phyloP scores from a whole-genome alignment of 2,888 invertebrate species.

The Synergus laeviventris region DNA sequence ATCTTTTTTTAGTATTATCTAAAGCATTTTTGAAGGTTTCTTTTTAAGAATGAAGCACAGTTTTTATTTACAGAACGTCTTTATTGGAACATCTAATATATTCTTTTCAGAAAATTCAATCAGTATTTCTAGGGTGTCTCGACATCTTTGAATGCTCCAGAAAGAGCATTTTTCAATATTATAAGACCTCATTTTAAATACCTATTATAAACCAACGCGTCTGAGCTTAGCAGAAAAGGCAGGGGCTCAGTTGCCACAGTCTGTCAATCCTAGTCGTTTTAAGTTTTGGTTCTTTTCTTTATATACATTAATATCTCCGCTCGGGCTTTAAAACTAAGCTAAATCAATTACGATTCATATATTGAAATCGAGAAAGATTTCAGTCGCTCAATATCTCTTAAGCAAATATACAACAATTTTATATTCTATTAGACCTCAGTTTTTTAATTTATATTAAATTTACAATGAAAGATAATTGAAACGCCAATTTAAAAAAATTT shows the following conservation, averaged over 20 bases:
- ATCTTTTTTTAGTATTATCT: no score
- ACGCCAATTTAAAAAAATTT: no score
- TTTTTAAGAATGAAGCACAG: slow-evolving; percentile 21
- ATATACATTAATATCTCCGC: background rate
- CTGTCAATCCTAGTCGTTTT: slow-evolving; percentile 51
- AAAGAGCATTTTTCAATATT: background rate
- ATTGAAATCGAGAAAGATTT: slow-evolving; percentile 15
- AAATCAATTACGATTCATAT: background rate
- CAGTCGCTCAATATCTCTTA: background rate
- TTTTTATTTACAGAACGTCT: slow-evolving; percentile 19
- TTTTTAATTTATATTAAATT: background rate
- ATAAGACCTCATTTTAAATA: slow-evolving; percentile 33
- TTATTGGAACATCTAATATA: slow-evolving; percentile 40
- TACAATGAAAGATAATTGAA: background rate
- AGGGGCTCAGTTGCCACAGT: slow-evolving; percentile 60
- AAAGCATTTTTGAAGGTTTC: background rate
- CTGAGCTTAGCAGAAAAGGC: slow-evolving; percentile 52
- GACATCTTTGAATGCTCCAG: background rate
- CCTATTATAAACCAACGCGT: slow-evolving; percentile 5
- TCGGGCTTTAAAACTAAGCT: background rate
- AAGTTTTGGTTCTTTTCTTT: slow-evolving; percentile 18
- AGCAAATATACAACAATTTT: slow-evolving; percentile 16
- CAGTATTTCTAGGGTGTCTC: background rate
- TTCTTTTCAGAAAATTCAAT: slow-evolving; percentile 25
- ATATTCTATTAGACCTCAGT: background rate